Evolutionary conservation across 1,140 invertebrate genomes (phyloP), one percentile per base, ranked within the genome.

Genomic region (Adelges cooleyi): DNA sequence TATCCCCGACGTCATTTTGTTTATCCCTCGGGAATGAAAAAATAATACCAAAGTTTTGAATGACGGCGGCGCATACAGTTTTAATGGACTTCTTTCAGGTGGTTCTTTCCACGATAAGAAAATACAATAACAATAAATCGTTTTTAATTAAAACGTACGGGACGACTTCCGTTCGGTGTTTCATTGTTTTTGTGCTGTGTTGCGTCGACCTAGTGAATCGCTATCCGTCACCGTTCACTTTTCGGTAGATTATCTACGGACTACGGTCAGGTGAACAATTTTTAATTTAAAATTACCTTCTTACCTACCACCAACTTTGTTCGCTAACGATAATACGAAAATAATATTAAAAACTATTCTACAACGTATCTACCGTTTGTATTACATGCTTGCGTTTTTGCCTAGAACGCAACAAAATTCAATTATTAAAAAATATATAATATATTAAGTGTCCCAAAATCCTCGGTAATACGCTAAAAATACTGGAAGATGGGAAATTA

Each of bases 61-160:
- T 11, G 4, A 27, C 15, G 29, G 4, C n/a, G 18, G 22, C 29
- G 22, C 9, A 48, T 6, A 29, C 5, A 9, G 46, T 48, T 17
- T 33, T 46, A 46, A 46, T 46, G 54, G 18, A 17, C 3, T 29
- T 46, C 25, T 62, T 46, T 62, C 8, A 13, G 22, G 11, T 62
- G 22, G 11, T 62, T 62, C 22, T 62, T 33, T 33, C 29, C 5
- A 33, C 18, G 27, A 62, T 62, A 29, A 62, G 42, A 62, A 22
- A 22, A 62, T 53, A 38, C 18, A 44, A 42, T 33, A 42, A 56
- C 20, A 40, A 18, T 56, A 59, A 62, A 48, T 48, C 27, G 25
- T 62, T 62, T 48, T 6, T 48, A 62, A 62, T 62, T 62, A 62
- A 46, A 62, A 62, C 18, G 23, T 62, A 48, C 27, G 25, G 27